Base-by-base conservation (phyloP, 2,113 vertebrate species). In the Urocynchramus pylzowi region DNA sequence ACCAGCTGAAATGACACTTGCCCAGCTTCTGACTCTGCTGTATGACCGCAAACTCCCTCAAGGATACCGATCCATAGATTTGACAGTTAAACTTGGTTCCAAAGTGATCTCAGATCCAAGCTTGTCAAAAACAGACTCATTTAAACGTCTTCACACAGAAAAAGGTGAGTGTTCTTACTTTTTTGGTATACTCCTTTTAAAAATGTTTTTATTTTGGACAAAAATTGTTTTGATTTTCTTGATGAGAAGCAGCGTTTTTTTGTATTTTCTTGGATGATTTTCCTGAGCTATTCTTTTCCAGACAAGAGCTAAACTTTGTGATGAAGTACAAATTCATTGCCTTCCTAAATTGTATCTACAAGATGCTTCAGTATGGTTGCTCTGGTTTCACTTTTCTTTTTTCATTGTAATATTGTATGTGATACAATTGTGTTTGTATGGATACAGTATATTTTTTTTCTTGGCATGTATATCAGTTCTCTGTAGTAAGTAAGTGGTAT, bases 81-180 rank as follows among this genome's bases (percentile, higher is more conserved):
- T 99, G 89, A 99, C 98, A 22, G 99, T 99, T 94, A 99, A 99
- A 94, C 98, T 99, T 92, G 99, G 99, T 56, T 99, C 99, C 90
- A 99, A 99, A 98, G 98, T 99, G 45, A 99, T 99, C 97, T 99
- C 99, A 45, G 99, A 99, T 95, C 98, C 99, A 11, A 98, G 99
- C 45, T 98, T 99, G 15, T 99, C 99, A 24, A 99, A 99, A 98
- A 99, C 99, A 3, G 99, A 99, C 93, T 99, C 99, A 47, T 99
- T 99, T 98, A 99, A 99, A 97, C 98, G 99, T 79, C 98, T 99
- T 4, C 99, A 99, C 77, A 99, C 99, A 37, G 99, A 99, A 84
- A 99, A 99, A 99, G 99, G 99, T 99, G 97, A 42, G 87, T 61
- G 8, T 49, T 93, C 57, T 67, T 18, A 52, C 4, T 31, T 76